phyloP scores from a whole-genome alignment of 2,797 vertebrate genomes.

The Austrolebias charrua region DNA sequence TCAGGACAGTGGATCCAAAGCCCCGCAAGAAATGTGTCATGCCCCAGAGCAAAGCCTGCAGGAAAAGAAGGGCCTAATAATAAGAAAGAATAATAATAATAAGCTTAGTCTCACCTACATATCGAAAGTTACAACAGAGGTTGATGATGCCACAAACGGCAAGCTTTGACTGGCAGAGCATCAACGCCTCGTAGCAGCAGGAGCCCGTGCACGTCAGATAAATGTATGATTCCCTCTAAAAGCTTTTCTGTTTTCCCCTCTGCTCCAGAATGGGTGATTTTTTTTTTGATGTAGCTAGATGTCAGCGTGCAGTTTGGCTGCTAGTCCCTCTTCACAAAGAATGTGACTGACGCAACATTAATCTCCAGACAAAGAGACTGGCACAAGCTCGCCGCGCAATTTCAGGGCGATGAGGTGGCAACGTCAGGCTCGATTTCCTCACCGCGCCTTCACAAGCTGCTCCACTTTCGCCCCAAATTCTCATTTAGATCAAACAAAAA shows the following conservation, averaged over 20 bases:
- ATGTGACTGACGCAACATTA: conserved; percentile 78
- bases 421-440: conserved; percentile 76
- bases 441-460: conserved; percentile 71
- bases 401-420: conserved; percentile 71
- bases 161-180: conserved; percentile 73
- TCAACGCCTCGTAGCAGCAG: conserved; percentile 67
- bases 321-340: conserved; percentile 64
- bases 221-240: conserved; percentile 64
- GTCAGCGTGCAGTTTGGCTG: conserved; percentile 68
- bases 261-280: conserved; percentile 59
- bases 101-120: conserved; percentile 65
- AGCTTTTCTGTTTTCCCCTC: conserved; percentile 57
- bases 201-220: conserved; percentile 69
- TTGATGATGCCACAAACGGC: conserved; percentile 73
- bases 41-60: conserved; percentile 73
- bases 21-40: conserved; percentile 77
- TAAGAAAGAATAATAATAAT: conserved; percentile 15
- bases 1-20: conserved; percentile 75
- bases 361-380: conserved; percentile 73
- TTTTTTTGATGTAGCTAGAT: conserved; percentile 66
- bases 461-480: conserved; percentile 65
- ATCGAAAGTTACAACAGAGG: conserved; percentile 65
- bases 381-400: conserved; percentile 66
- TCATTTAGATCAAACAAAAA: conserved; percentile 75
- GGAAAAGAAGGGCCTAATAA: conserved; percentile 54